phyloP scores from a whole-genome alignment of 2,113 vertebrate species.

The Xiphorhynchus elegans region DNA sequence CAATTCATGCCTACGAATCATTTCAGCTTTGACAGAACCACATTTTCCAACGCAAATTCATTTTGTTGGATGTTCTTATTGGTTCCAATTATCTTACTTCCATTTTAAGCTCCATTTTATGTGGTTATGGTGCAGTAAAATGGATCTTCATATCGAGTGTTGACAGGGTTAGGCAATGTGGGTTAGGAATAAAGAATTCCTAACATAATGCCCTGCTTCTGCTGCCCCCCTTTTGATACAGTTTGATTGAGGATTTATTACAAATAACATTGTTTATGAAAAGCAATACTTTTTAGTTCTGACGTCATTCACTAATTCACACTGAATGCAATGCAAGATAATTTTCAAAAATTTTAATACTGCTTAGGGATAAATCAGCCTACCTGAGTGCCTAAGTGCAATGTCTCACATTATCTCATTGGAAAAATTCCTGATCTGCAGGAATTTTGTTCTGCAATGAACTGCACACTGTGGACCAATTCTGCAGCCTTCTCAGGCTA shows the following conservation, averaged over 20 bases:
- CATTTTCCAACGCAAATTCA: neutral
- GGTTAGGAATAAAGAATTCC: neutral
- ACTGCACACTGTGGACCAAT: neutral
- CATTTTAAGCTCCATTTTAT: neutral
- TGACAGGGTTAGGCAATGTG: neutral
- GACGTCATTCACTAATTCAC: neutral
- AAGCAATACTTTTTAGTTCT: neutral
- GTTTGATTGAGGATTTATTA: neutral
- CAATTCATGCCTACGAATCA: neutral
- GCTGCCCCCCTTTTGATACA: neutral
- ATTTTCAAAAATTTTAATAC: neutral
- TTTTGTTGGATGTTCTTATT: neutral
- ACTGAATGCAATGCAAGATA: neutral
- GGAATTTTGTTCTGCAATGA: neutral
- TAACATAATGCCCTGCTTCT: neutral
- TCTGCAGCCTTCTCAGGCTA: neutral
- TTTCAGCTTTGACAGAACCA: neutral
- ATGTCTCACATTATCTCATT: neutral
- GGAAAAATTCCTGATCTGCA: neutral
- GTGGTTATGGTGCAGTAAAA: neutral
- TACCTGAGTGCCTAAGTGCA: fast-evolving
- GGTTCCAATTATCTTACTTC: neutral
- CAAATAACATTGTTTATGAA: neutral
- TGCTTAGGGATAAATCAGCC: neutral
- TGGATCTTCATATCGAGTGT: neutral